phyloP scores from a whole-genome alignment of 2,888 invertebrate genomes.

The Parochlus steinenii region DNA sequence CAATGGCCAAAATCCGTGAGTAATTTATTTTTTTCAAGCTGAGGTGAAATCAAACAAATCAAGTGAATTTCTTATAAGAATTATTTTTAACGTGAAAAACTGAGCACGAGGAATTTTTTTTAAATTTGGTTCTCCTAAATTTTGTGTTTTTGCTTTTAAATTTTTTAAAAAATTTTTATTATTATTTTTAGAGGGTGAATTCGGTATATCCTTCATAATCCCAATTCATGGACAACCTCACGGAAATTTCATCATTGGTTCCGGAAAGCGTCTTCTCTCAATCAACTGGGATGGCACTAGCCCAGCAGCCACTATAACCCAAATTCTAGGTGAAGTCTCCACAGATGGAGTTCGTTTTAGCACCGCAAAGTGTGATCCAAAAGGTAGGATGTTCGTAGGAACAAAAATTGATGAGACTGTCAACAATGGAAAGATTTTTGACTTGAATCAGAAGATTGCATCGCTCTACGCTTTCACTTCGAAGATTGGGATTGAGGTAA shows the following conservation, averaged over 20 bases:
- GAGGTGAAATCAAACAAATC: too few relatives aligned
- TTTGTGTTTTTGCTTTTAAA: too few relatives aligned
- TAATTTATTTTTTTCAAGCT: too few relatives aligned
- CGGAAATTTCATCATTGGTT: slow-evolving; percentile 8
- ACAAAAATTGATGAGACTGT: slow-evolving; percentile 6
- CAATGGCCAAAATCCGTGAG: too few relatives aligned
- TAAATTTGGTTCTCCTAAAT: too few relatives aligned
- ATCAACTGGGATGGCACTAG: slow-evolving; percentile 5
- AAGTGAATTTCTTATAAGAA: too few relatives aligned
- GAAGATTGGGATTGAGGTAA: slow-evolving; percentile 1
- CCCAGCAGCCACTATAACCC: background rate
- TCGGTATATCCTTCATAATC: slow-evolving; percentile 2
- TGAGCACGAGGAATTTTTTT: too few relatives aligned
- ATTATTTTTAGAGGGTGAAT: too few relatives aligned
- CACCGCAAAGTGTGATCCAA: background rate
- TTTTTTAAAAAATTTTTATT: too few relatives aligned
- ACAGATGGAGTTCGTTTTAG: slow-evolving; percentile 5
- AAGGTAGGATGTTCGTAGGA: slow-evolving; percentile 4
- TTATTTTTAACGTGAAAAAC: too few relatives aligned
- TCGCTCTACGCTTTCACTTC: slow-evolving; percentile 4
- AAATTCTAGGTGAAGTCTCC: background rate
- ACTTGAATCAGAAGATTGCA: background rate
- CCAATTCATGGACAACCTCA: slow-evolving; percentile 1
- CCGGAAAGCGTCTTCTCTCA: background rate
- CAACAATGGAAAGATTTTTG: background rate